Base-by-base conservation (phyloP, 2,888 invertebrate species). In the Pammene aurita region DNA sequence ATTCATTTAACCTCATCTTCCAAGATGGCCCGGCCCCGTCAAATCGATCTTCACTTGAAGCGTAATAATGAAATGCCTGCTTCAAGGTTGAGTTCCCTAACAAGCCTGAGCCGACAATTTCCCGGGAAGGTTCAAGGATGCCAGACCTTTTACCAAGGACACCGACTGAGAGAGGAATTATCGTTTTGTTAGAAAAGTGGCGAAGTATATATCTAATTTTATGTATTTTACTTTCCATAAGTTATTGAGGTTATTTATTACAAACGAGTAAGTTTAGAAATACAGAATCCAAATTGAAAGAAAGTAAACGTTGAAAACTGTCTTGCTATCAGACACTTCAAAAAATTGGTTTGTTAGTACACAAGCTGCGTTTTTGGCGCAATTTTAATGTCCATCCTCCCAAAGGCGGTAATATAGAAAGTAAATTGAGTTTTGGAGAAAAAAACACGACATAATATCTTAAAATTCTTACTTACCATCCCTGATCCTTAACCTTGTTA, bases 121-220 rank as follows among this genome's bases (percentile, higher is more conserved):
- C 58, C 55, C 65, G 58, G 64, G 64, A 41, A 26, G 41, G 65
- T 69, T 69, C 69, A 69, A 65, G 69, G 69, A 69, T 69, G n/a
- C 63, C 46, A 55, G 63, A 58, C 68, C 63, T 68, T 68, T 64
- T 35, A 35, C 50, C 68, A 60, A 69, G 69, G 69, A 58, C 69
- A 26, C 26, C 44, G 35, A n/a, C 0, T 18, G 57, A 44, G 57
- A 44, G 48, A 16, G 48, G 46, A 41, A 54, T 48, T 69, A 42
- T 69, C 48, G 38, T 63, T 67, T 57, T 58, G 16, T 55, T 57
- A n/a, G 34, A 42, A 14, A 34, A 13, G n/a, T 13, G 5, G 5
- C 48, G 52, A 16, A n/a, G 16, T 42, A 44, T n/a, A 13, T 54
- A 52, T 11, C 18, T 1, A 0, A 7, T 41, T 35, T 6, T 41